Base-by-base conservation (phyloP, 1,140 invertebrate genomes). In the Sinella curviseta region DNA sequence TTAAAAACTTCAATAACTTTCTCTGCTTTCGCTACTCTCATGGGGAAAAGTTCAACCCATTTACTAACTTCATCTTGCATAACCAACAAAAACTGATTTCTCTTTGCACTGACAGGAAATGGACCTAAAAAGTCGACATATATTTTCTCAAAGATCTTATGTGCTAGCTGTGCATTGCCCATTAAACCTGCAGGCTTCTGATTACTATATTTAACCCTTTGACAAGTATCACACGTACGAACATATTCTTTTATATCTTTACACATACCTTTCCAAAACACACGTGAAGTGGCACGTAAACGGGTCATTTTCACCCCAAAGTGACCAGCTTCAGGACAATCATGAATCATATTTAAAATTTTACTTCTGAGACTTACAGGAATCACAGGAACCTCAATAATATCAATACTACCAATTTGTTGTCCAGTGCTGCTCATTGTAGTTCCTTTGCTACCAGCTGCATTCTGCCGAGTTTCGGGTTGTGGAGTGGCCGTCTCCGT, bases 41-140 rank as follows among this genome's bases (percentile, higher is more conserved):
- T 80, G 1, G 84, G 65, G 70, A 83, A 81, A 33, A 79, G 74
- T 77, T 84, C 84, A 12, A 83, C 77, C 82, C 83, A 87, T 78
- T 85, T 84, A 36, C 85, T 85, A 55, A 85, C 83, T 73, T 84
- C 82, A 80, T 86, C 85, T 26, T 76, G 67, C 20, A 86, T 74
- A 3, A 87, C 84, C 12, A 87, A 35, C 31, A 86, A 81, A 81
- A 83, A 85, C 33, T 80, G 36, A 78, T 84, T 81, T 0, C 78
- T 0, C 4, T 79, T 79, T 3, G 36, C 48, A 20, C 54, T 31
- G 80, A 78, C 17, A 0, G 77, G 73, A 4, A 83, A 77, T 24
- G 84, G 84, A 2, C 84, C 83, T 1, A 84, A 57, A 28, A 84
- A 76, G 74, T 84, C 83, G 12, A 80, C 77, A 20, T 57, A 81